Conservation (phyloP, 2,888 invertebrate genomes). For the Epistrophella euchroma region DNA sequence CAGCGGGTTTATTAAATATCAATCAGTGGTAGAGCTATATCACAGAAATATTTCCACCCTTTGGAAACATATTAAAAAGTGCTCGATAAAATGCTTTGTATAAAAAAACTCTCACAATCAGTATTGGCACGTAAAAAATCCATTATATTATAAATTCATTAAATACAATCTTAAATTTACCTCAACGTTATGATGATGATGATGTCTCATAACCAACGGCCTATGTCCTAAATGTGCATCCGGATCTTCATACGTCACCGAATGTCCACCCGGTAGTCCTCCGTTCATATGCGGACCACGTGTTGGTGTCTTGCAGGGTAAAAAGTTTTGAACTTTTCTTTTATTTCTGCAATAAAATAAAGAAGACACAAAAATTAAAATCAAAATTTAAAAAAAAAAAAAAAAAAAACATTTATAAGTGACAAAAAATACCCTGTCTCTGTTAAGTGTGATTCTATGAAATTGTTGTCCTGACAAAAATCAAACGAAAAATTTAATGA, state of each 20-base stretch:
- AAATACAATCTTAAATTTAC: conserved; percentile 77
- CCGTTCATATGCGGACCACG: conserved; percentile 84
- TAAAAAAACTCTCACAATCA: neutral
- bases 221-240: conserved; percentile 86
- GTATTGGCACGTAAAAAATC: neutral
- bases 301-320: conserved; percentile 92
- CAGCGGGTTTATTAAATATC: no score
- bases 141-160: neutral
- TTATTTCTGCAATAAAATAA: conserved; percentile 88
- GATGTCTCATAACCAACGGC: conserved; percentile 85
- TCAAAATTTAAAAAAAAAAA: neutral
- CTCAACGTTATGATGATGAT: conserved; percentile 84
- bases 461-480: conserved; percentile 16
- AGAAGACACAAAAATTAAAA: conserved; percentile 13
- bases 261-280: conserved; percentile 84
- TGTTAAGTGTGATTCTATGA: neutral
- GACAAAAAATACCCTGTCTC: neutral
- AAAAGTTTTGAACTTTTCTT: conserved; percentile 93
- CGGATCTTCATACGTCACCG: conserved; percentile 91
- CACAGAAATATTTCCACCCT: no score
- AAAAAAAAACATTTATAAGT: neutral
- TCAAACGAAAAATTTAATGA: conserved; percentile 47
- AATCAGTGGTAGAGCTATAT: no score
- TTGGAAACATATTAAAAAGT: no score
- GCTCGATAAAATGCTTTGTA: no score